Conservation (phyloP, 2,888 invertebrate species). For the Aporophyla lueneburgensis region DNA sequence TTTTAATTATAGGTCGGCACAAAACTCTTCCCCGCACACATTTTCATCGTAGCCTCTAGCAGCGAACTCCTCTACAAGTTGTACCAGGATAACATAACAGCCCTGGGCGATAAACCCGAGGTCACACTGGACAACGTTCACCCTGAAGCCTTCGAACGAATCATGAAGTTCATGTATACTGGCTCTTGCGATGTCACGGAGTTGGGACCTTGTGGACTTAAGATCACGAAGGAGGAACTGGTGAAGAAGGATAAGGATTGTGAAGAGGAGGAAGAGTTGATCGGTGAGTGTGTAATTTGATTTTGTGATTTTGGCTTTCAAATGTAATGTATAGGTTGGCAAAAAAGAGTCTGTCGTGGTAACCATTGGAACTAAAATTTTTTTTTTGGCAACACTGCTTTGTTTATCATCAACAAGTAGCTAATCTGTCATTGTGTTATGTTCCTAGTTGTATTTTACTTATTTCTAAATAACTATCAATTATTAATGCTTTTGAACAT, state of each 20-base stretch:
- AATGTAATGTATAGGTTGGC: too few species aligned
- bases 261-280: slow-evolving; percentile 75
- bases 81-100: slow-evolving; percentile 81
- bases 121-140: slow-evolving; percentile 90
- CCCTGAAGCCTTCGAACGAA: slow-evolving; percentile 93
- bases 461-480: too few species aligned
- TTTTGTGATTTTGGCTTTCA: too few species aligned
- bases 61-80: slow-evolving; percentile 92
- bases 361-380: too few species aligned
- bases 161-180: slow-evolving; percentile 93
- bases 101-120: slow-evolving; percentile 78
- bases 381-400: too few species aligned
- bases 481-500: too few species aligned
- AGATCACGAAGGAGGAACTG: slow-evolving; percentile 86
- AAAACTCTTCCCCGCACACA: slow-evolving; percentile 93
- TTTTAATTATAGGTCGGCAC: slow-evolving; percentile 88
- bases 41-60: slow-evolving; percentile 92
- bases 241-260: slow-evolving; percentile 79
- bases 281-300: slow-evolving; percentile 74
- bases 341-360: too few species aligned
- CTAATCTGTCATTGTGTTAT: too few species aligned
- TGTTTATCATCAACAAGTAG: too few species aligned
- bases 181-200: slow-evolving; percentile 92
- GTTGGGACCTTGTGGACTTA: slow-evolving; percentile 87
- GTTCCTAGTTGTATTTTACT: too few species aligned